Conservation (phyloP, 2,888 invertebrate species). For the Protonemura montana region DNA sequence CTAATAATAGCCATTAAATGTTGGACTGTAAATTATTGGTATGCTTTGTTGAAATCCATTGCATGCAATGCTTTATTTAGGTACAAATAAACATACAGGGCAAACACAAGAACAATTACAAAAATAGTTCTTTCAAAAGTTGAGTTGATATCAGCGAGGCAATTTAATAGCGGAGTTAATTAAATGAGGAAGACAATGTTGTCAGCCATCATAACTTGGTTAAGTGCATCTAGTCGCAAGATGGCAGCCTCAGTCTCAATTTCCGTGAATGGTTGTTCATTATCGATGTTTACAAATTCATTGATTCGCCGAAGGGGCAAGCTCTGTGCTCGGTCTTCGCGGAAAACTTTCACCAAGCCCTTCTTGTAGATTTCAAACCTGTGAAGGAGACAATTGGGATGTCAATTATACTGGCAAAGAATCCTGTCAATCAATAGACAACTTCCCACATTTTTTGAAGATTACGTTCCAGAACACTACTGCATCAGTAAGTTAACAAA, state of each 20-base stretch:
- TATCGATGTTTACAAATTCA: conserved; percentile 70
- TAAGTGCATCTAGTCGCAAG: conserved; percentile 83
- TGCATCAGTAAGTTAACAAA: too few species aligned
- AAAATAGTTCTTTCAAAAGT: neutral
- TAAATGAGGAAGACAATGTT: conserved; percentile 84
- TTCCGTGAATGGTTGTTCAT: conserved; percentile 66
- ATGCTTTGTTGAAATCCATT: neutral
- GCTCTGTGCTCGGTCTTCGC: conserved; percentile 78
- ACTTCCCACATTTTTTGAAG: too few species aligned
- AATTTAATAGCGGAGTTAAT: neutral
- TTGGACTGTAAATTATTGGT: too few species aligned
- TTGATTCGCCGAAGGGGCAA: conserved; percentile 72
- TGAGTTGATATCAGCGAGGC: neutral
- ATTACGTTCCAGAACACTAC: too few species aligned
- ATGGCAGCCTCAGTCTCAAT: conserved; percentile 83
- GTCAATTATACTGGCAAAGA: too few species aligned
- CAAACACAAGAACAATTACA: neutral
- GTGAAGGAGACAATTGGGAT: conserved; percentile 51
- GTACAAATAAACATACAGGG: neutral
- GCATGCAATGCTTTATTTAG: neutral
- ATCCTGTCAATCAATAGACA: too few species aligned
- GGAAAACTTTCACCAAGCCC: conserved; percentile 77
- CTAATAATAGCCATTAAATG: too few species aligned
- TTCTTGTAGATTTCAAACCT: conserved; percentile 75
- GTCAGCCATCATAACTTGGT: conserved; percentile 91